Base-by-base conservation (phyloP, 2,888 invertebrate species). In the Drosophila limbata region DNA sequence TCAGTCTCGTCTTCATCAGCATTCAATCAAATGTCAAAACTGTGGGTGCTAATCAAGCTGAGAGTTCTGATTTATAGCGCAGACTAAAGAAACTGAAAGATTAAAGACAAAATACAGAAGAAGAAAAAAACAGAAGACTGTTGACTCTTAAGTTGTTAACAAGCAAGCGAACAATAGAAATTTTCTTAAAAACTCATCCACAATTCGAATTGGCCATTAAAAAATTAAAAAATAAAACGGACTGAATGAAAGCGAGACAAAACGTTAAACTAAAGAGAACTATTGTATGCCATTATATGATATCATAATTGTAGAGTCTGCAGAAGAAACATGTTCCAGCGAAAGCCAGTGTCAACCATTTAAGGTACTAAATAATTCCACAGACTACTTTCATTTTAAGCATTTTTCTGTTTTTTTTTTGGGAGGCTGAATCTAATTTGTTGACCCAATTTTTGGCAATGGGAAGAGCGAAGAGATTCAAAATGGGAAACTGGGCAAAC, bases 1-100 rank as follows among this genome's bases (percentile, higher is more conserved):
- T 47, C 53, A 37, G 17, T 2, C 11, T 8, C 62, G 42, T 11
- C 40, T 35, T 71, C 72, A 57, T 61, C 73, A 50, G 47, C 72
- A 42, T 62, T 68, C 73, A 67, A 77, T 62, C 75, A 74, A 45
- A 45, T 35, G 35, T 21, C 45, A 35, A 57, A 57, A 25, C 57
- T 13, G 45, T 57, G 59, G 55, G 57, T 57, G 75, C 69, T 72
- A 79, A 79, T 79, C 79, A 75, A 67, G 57, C 42, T 59, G 45
- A 25, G 17, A 37, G 57, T 48, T 47, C 42, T 52, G 48, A 68
- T 53, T 51, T 60, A 45, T 55, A 33, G 25, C 42, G 13, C 35
- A 28, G n/a, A n/a, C 25, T n/a, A 15, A 4, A 25, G 25, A 5
- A 3, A 21, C 8, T 8, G 8, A 19, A 35, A 33, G 19, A 51